Conservation (phyloP, 2,797 vertebrate species). For the Sternotherus odoratus region DNA sequence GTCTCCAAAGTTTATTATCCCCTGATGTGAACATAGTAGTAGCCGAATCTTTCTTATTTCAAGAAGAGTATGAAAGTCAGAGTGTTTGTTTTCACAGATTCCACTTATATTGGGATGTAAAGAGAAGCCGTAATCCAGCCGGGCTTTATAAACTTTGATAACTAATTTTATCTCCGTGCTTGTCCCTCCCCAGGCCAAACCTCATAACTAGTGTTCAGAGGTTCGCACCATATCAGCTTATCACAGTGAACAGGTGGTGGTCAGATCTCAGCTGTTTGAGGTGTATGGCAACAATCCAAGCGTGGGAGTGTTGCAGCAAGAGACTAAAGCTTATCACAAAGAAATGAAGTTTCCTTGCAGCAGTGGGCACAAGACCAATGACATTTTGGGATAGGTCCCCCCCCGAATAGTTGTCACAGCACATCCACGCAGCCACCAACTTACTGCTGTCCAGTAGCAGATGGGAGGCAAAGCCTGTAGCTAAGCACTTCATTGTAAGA, state of each 20-base stretch:
- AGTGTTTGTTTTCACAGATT: rapidly evolving
- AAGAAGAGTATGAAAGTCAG: rapidly evolving
- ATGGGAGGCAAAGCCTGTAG: rapidly evolving
- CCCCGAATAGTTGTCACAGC: background rate
- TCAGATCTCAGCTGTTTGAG: rapidly evolving
- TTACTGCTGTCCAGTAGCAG: background rate
- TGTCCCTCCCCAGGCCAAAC: rapidly evolving
- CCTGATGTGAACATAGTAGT: rapidly evolving
- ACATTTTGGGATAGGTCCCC: rapidly evolving
- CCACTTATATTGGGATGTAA: background rate
- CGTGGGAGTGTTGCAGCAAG: rapidly evolving
- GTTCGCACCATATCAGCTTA: rapidly evolving
- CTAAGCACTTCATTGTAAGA: background rate
- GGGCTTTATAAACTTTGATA: background rate
- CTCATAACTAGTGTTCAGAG: rapidly evolving
- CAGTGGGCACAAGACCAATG: background rate
- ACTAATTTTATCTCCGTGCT: rapidly evolving
- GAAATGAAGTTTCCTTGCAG: background rate
- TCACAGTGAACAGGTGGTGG: background rate
- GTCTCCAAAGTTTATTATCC: rapidly evolving
- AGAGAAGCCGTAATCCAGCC: background rate
- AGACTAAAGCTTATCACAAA: rapidly evolving
- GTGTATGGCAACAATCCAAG: background rate
- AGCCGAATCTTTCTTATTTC: rapidly evolving
- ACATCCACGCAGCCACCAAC: background rate